Percentiles rank a stretch among this genome's conserved stretches.
Evolutionary conservation across 2,797 vertebrate genomes (phyloP).

Genomic region (Bovichtus variegatus): DNA sequence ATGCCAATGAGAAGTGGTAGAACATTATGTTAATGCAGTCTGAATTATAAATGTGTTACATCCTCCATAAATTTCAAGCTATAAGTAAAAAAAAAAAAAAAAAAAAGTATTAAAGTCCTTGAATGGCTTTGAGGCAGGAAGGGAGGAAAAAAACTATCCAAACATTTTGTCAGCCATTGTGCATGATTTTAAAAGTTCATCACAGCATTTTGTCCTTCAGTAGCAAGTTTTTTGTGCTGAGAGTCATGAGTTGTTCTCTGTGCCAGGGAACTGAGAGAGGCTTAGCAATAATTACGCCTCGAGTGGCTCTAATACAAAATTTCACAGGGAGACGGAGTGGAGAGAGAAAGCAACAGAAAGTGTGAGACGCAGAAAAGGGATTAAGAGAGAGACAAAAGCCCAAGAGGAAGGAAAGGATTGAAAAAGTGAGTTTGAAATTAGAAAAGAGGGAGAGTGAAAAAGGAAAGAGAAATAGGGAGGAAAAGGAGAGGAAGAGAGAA

Average conservation of each 20-base stretch:
- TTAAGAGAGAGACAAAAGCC: constrained; percentile 77
- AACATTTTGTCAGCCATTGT: constrained; percentile 71
- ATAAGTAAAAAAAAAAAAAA: constrained; percentile 1
- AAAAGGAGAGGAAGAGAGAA: constrained; percentile 24
- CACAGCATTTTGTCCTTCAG: constrained; percentile 73
- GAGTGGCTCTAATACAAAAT: constrained; percentile 81
- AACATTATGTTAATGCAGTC: constrained; percentile 43
- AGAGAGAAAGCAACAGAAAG: constrained; percentile 58
- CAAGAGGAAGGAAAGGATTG: constrained; percentile 68
- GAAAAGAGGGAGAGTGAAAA: constrained; percentile 46
- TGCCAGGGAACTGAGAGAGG: constrained; percentile 67
- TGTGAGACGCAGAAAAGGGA: constrained; percentile 68
- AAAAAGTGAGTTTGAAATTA: constrained; percentile 59
- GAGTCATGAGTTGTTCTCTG: constrained; percentile 70
- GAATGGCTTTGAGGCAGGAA: constrained; percentile 59
- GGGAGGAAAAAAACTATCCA: constrained; percentile 34
- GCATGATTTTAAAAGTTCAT: constrained; percentile 71
- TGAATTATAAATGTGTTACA: constrained; percentile 60
- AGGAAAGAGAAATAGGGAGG: constrained; percentile 43
- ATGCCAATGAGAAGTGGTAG: constrained; percentile 4
- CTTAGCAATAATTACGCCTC: constrained; percentile 79
- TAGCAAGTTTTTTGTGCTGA: constrained; percentile 69
- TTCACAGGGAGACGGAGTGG: constrained; percentile 68
- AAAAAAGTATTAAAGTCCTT: constrained; percentile 42
- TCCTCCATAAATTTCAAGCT: constrained; percentile 37